Conservation (phyloP, 1,140 invertebrate species). For the Leptinotarsa undecemlineata region DNA sequence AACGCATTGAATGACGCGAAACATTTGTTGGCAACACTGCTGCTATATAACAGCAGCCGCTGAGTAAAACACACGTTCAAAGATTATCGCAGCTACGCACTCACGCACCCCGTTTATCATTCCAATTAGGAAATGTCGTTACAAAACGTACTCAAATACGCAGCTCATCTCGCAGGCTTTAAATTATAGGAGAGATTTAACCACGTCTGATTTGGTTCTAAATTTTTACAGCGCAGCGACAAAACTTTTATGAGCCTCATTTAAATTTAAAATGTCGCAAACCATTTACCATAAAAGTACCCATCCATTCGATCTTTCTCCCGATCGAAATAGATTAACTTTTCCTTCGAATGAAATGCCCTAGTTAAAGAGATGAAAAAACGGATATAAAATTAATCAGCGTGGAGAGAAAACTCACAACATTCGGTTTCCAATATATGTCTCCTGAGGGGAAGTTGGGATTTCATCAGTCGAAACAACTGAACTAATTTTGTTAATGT, state of each 20-base stretch:
- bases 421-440: slow-evolving; percentile 4
- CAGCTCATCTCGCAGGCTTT: slow-evolving; percentile 24
- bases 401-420: slow-evolving; percentile 10
- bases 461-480: slow-evolving; percentile 5
- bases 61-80: slow-evolving; percentile 33
- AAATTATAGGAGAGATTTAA: slow-evolving; percentile 34
- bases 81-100: slow-evolving; percentile 27
- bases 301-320: slow-evolving; percentile 15
- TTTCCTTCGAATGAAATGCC: slow-evolving; percentile 14
- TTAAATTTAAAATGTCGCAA: slow-evolving; percentile 39
- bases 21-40: neutral
- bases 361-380: slow-evolving; percentile 20
- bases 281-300: slow-evolving; percentile 33
- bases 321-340: slow-evolving; percentile 20
- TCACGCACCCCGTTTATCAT: slow-evolving; percentile 32
- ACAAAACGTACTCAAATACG: slow-evolving; percentile 21
- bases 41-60: neutral
- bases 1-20: neutral
- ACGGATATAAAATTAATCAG: slow-evolving; percentile 24
- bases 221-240: slow-evolving; percentile 29
- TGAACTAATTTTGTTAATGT: neutral
- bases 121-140: slow-evolving; percentile 42
- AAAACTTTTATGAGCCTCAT: slow-evolving; percentile 37
- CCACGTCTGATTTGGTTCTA: slow-evolving; percentile 28
- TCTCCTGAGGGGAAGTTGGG: neutral